Evolutionary conservation across 2,113 vertebrate genomes (phyloP).

Genomic region (Oreochromis niloticus): DNA sequence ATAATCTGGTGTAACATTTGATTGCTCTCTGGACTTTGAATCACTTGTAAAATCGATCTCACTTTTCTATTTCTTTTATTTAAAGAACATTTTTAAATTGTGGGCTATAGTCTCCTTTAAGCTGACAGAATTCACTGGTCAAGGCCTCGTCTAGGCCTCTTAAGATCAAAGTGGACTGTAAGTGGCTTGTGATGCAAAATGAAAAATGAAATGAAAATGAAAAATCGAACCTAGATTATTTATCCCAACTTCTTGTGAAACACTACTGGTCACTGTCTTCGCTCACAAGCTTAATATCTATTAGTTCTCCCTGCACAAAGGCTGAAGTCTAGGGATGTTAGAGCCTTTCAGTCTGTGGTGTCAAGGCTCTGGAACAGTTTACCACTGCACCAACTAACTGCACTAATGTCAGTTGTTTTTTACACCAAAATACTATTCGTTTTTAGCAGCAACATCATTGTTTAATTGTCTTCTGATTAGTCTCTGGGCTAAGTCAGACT

Average conservation of each 20-base stretch:
- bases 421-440: not conserved
- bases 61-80: too few relatives aligned
- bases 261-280: not conserved
- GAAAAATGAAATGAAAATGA: too few relatives aligned
- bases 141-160: not conserved
- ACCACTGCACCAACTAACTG: not conserved
- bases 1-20: not conserved
- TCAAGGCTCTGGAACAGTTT: not conserved
- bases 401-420: not conserved
- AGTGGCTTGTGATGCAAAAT: not conserved
- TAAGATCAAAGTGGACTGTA: not conserved
- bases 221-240: not conserved
- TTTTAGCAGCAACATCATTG: not conserved
- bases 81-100: too few relatives aligned
- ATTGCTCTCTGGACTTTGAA: not conserved
- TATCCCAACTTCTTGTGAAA: not conserved
- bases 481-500: not conserved
- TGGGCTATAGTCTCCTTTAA: too few relatives aligned
- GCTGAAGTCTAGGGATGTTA: not conserved
- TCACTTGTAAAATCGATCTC: not conserved
- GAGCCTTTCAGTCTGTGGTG: not conserved
- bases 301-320: not conserved
- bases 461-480: not conserved
- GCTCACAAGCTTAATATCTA: not conserved
- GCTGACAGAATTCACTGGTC: not conserved